Evolutionary conservation across 1,140 invertebrate species (phyloP).

Genomic region (Palaemon carinicauda): DNA sequence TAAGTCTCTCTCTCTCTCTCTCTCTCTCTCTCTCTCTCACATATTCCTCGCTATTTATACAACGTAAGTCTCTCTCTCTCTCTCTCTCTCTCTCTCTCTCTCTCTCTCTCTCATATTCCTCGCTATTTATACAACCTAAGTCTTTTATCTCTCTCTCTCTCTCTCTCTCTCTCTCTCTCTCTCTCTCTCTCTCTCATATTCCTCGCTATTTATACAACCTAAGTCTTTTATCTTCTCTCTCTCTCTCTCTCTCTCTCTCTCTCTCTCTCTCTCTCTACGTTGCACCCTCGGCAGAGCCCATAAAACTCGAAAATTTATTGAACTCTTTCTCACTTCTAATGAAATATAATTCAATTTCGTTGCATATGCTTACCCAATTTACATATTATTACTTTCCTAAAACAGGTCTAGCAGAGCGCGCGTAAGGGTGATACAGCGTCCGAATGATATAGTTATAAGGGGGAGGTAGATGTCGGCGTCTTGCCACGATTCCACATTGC

Average conservation of each 20-base stretch:
- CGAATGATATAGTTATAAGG: neutral
- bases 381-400: slow-evolving; percentile 43
- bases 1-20: no score
- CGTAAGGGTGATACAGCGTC: neutral
- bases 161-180: no score
- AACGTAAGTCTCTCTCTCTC: no score
- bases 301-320: slow-evolving; percentile 29
- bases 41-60: no score
- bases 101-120: no score
- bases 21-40: no score
- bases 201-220: no score
- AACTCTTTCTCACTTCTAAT: slow-evolving; percentile 48
- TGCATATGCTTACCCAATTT: slow-evolving; percentile 54
- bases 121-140: no score
- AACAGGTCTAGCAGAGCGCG: neutral
- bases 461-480: neutral
- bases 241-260: neutral
- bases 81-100: no score
- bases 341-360: slow-evolving; percentile 51
- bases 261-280: neutral
- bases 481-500: no score
- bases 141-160: neutral
- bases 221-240: no score
- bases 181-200: neutral
- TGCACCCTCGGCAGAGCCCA: neutral